A percentile compares a stretch with the other conserved stretches of the same genome.
phyloP scores from a whole-genome alignment of 1,140 invertebrate genomes.

The Eumaeus atala region DNA sequence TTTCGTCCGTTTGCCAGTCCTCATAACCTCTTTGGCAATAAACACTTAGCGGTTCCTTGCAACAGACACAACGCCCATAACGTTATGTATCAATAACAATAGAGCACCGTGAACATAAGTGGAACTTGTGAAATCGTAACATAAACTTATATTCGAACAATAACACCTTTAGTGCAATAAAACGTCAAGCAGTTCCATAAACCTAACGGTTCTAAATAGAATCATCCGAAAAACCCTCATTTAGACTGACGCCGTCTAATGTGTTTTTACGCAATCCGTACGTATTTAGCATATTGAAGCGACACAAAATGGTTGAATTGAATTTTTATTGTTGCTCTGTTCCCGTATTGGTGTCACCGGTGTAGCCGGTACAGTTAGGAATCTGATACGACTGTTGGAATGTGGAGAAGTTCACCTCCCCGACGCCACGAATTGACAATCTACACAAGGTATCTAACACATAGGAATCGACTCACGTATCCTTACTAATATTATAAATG shows the following conservation, averaged over 20 bases:
- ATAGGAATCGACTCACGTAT: no score
- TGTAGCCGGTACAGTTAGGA: conserved; percentile 53
- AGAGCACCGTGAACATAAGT: no score
- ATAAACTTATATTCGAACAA: neutral
- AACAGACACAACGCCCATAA: no score
- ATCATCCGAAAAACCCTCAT: neutral
- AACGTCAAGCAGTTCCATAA: conserved; percentile 1
- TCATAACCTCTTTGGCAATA: no score
- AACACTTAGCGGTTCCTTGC: no score
- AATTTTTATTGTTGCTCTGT: conserved; percentile 47
- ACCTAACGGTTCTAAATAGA: conserved; percentile 8
- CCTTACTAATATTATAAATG: neutral
- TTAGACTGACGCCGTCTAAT: conserved; percentile 7
- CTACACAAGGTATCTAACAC: no score
- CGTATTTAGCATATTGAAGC: conserved; percentile 40
- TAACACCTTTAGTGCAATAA: neutral
- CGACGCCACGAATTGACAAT: conserved; percentile 21
- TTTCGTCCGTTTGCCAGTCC: no score
- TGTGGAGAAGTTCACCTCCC: conserved; percentile 36
- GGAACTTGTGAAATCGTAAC: conserved; percentile 3
- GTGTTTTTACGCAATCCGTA: conserved; percentile 32
- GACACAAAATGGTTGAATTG: conserved; percentile 37
- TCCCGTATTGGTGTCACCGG: conserved; percentile 40
- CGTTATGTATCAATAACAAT: no score
- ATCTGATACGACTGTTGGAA: conserved; percentile 43